Base-by-base conservation (phyloP, 2,888 invertebrate genomes). In the Thecophora atra region DNA sequence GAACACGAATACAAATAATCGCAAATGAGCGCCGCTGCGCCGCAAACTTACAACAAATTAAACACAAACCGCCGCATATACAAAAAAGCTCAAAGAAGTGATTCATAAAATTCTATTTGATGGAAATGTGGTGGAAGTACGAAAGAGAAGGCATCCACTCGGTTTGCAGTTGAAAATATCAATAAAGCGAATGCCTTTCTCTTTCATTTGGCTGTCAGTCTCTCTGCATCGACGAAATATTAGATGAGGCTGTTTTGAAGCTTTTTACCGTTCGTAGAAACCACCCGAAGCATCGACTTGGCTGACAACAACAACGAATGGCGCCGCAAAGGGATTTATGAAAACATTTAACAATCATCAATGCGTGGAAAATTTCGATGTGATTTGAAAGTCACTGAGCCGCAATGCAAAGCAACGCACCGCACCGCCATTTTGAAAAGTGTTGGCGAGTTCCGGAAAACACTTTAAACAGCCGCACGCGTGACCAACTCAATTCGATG, bases 91-190 rank as follows among this genome's bases (percentile, higher is more conserved):
- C 19, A 4, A 26, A 26, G 2, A 70, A 63, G 52, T 52, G 30
- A 63, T 70, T 62, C 62, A 62, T 63, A 70, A 63, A 70, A 52
- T 70, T 70, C 30, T 37, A 63, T 70, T 70, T 28, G 58, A 24
- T 24, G 26, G 17, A 7, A 19, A 24, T 56, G 68, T 28, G 3
- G 58, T 15, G n/a, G 37, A 17, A 5, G 42, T 13, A 19, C 3
- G 44, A 17, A 44, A 42, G 42, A 19, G 44, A 44, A 28, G 58
- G 58, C 47, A 17, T 13, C 47, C 17, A 4, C 11, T n/a, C n/a
- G 60, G n/a, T 28, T 26, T 17, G 26, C 21, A 60, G 30, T 60
- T 60, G 60, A 60, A 60, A 60, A 60, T 60, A 26, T 30, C 30
- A 60, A 26, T 60, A 26, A 60, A 60, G 30, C 4, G 17, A 17